Base-by-base conservation (phyloP, 2,797 vertebrate species). In the Melanotaenia pygmaea region DNA sequence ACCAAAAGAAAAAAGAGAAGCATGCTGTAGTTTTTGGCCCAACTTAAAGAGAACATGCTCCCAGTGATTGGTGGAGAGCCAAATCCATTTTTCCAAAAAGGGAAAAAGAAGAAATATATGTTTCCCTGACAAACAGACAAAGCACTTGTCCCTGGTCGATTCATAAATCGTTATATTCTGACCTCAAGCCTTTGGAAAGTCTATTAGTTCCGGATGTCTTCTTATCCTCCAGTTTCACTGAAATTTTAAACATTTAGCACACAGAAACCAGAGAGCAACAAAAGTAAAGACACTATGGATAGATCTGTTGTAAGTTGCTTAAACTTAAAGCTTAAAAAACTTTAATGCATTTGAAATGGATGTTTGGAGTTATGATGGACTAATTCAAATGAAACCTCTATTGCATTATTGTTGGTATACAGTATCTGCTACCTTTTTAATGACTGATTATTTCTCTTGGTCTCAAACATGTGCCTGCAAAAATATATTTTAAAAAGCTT, bases 111-210 rank as follows among this genome's bases (percentile, higher is more conserved):
- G 81, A 90, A 90, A 89, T 89, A 88, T 88, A 82, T 83, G 75
- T 88, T 86, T 93, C 76, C 51, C 80, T 84, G 82, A 91, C 83
- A 88, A 86, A 91, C 82, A 89, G 85, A 88, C 65, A 64, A 74
- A 82, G 83, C 75, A 69, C 72, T 90, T 82, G 85, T 92, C 84
- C 87, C 75, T 38, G 76, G 81, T 67, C 37, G 76, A 88, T 90
- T 90, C 86, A 92, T 93, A 91, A 93, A 92, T 93, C 86, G 77
- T 85, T 71, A 64, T 77, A 86, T 82, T 86, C 74, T 61, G 75
- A 89, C 82, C 79, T 86, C 37, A 24, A 80, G 81, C 85, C 76
- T 88, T 89, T 88, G 82, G 82, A 92, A 90, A 86, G 83, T 89
- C 86, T 81, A 86, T 91, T 80, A 68, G 78, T 89, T 90, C 84